phyloP scores from a whole-genome alignment of 2,888 invertebrate genomes.

The Dione juno region DNA sequence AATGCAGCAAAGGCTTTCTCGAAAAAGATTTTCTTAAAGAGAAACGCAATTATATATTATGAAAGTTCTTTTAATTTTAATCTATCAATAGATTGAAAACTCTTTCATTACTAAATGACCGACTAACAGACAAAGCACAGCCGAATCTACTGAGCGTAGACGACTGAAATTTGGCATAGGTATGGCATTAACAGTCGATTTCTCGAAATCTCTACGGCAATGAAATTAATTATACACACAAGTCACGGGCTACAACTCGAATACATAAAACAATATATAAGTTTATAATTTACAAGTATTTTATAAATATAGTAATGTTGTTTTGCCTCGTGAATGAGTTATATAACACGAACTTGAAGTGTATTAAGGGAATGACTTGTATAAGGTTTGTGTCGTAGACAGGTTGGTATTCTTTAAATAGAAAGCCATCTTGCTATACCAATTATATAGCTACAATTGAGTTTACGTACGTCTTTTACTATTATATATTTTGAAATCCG shows the following conservation, averaged over 20 bases:
- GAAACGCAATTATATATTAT: too few species aligned
- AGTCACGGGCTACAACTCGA: too few species aligned
- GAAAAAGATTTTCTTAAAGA: too few species aligned
- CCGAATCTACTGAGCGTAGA: too few species aligned
- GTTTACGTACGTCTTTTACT: background rate
- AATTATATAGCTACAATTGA: background rate
- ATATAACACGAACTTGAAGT: slow-evolving; percentile 14
- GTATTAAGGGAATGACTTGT: slow-evolving; percentile 28
- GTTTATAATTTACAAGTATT: background rate
- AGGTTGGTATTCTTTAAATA: slow-evolving; percentile 15
- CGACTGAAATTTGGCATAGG: too few species aligned
- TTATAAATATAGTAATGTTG: slow-evolving; percentile 14
- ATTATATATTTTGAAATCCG: background rate
- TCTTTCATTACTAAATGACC: too few species aligned
- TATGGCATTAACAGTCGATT: too few species aligned
- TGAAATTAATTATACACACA: background rate
- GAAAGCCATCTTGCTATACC: slow-evolving; percentile 10
- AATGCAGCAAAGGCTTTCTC: too few species aligned
- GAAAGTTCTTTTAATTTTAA: too few species aligned
- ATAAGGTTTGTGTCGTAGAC: slow-evolving; percentile 12
- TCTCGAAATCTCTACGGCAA: too few species aligned
- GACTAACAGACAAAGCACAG: too few species aligned
- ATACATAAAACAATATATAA: background rate
- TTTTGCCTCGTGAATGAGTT: slow-evolving; percentile 14
- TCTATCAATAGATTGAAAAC: too few species aligned